These are phyloP conservation scores for Thaumetopoea pityocampa DNA, from an alignment of 1,140 invertebrate genomes.

Conservation along the genomic window DNA sequence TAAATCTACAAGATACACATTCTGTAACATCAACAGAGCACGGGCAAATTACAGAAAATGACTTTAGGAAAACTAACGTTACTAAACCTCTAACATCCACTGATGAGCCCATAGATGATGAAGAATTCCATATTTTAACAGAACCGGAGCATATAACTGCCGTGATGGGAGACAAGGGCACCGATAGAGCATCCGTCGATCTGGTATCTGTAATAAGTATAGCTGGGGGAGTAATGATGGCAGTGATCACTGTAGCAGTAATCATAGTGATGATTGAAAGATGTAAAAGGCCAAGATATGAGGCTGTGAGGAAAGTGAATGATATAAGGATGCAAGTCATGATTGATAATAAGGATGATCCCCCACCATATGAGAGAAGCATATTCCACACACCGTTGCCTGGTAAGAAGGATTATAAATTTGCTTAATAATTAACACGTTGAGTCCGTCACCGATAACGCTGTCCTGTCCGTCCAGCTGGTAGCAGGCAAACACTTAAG, in stretches of 20 bases:
- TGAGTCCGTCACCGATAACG: too few relatives aligned
- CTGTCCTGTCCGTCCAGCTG: background rate
- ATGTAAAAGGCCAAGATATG: slow-evolving; percentile 55
- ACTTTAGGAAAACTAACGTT: slow-evolving; percentile 25
- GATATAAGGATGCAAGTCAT: slow-evolving; percentile 66
- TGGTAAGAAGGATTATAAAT: slow-evolving; percentile 48
- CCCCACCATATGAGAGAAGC: slow-evolving; percentile 69
- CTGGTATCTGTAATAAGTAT: slow-evolving; percentile 70
- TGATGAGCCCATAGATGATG: slow-evolving; percentile 51
- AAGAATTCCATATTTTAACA: slow-evolving; percentile 74
- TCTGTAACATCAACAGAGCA: too few relatives aligned
- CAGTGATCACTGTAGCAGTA: slow-evolving; percentile 67
- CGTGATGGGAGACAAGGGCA: slow-evolving; percentile 63
- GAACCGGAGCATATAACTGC: slow-evolving; percentile 75
- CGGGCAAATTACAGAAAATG: slow-evolving; percentile 2
- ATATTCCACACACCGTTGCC: slow-evolving; percentile 77
- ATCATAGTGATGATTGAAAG: slow-evolving; percentile 70
- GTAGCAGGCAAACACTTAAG: too few relatives aligned
- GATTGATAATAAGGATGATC: slow-evolving; percentile 61
- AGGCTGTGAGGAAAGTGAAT: slow-evolving; percentile 62
- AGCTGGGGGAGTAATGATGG: slow-evolving; percentile 68
- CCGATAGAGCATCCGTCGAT: slow-evolving; percentile 56
- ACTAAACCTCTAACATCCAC: slow-evolving; percentile 47
- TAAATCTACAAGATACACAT: too few relatives aligned
- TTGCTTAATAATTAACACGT: background rate